phyloP scores from a whole-genome alignment of 2,888 invertebrate species.

The Dynastes tityus region DNA sequence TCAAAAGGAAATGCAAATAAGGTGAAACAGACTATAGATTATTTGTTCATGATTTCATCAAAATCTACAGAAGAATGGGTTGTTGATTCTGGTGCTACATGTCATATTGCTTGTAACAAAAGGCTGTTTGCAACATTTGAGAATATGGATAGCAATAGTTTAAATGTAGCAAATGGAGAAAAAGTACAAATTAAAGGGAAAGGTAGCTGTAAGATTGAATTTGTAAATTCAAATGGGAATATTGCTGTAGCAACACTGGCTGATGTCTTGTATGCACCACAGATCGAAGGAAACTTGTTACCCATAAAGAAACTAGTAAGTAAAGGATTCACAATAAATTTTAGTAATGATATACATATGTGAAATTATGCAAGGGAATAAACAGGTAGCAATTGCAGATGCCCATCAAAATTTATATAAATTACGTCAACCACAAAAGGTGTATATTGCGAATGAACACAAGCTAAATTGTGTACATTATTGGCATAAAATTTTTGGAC shows the following conservation, averaged over 20 bases:
- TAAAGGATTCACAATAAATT: not conserved
- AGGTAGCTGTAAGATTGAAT: not conserved
- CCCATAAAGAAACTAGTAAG: not conserved
- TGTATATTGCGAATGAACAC: too few species aligned
- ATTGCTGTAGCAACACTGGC: not conserved
- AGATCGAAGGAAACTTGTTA: not conserved
- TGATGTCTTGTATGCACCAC: not conserved
- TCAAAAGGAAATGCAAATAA: not conserved
- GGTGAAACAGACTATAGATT: not conserved
- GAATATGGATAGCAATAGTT: not conserved
- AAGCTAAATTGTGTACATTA: too few species aligned
- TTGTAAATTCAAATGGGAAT: not conserved
- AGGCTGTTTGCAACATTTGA: not conserved
- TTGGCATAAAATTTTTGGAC: too few species aligned
- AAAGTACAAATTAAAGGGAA: not conserved
- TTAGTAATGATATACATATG: not conserved
- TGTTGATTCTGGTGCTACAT: not conserved
- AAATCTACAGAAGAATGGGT: too few species aligned
- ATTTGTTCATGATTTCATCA: too few species aligned
- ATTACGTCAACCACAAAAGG: too few species aligned
- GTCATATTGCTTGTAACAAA: conserved; percentile 10
- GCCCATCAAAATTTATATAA: too few species aligned
- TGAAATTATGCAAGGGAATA: too few species aligned
- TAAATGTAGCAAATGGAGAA: conserved; percentile 6
- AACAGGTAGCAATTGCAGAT: too few species aligned